phyloP scores from a whole-genome alignment of 2,797 vertebrate genomes.

The Lophius americanus region DNA sequence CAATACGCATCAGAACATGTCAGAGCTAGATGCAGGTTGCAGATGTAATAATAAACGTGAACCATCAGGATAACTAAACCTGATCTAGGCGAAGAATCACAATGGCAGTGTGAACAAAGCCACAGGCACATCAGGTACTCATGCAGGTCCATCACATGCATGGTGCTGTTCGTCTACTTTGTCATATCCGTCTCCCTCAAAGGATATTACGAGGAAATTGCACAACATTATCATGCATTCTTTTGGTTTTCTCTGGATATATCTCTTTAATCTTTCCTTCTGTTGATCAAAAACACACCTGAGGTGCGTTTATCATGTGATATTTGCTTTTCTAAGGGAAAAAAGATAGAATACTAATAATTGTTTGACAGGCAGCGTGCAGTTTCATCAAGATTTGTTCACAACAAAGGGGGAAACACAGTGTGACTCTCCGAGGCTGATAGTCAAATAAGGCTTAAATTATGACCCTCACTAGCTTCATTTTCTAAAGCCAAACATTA shows the following conservation, averaged over 20 bases:
- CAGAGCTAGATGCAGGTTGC: no score
- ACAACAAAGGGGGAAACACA: no score
- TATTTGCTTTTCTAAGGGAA: no score
- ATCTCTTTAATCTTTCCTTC: slow-evolving; percentile 26
- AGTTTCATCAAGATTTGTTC: no score
- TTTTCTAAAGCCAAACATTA: background rate
- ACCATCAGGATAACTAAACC: no score
- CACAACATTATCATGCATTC: slow-evolving; percentile 22
- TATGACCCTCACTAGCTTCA: background rate
- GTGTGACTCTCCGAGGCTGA: background rate
- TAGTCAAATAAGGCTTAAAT: background rate
- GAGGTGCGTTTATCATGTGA: no score
- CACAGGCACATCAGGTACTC: background rate
- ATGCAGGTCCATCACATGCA: background rate
- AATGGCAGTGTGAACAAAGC: background rate
- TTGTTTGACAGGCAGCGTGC: no score
- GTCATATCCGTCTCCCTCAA: slow-evolving; percentile 9
- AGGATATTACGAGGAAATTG: slow-evolving; percentile 62
- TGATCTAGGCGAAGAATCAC: background rate
- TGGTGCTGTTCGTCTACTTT: slow-evolving; percentile 12
- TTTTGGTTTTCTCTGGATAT: slow-evolving; percentile 12
- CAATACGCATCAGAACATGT: no score
- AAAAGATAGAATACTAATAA: no score
- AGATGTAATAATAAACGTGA: no score
- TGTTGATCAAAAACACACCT: slow-evolving; percentile 1